phyloP scores from a whole-genome alignment of 92 coral and sea anemone genomes.

The Zoanthus solanderi region DNA sequence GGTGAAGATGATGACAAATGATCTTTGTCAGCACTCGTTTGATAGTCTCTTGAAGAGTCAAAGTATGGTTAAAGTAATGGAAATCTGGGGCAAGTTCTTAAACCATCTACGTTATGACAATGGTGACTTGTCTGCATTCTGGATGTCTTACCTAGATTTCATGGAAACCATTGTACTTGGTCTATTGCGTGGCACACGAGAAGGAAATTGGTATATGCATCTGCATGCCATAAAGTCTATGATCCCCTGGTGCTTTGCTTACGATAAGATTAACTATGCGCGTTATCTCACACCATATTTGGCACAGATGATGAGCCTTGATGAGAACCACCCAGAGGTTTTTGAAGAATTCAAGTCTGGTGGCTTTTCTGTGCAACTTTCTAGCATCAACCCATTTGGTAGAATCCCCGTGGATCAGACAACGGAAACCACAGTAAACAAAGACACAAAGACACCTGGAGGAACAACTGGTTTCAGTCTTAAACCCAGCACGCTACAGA shows the following conservation, averaged over 20 bases:
- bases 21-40: constrained; percentile 28
- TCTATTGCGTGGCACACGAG: constrained; percentile 50
- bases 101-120: constrained; percentile 49
- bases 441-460: constrained; percentile 66
- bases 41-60: constrained; percentile 38
- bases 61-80: constrained; percentile 15
- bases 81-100: constrained; percentile 8
- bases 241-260: constrained; percentile 75
- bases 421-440: constrained; percentile 62
- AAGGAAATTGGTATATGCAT: constrained; percentile 67
- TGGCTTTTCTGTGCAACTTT: constrained; percentile 56
- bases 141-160: constrained; percentile 62
- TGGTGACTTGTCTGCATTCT: constrained; percentile 51
- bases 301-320: constrained; percentile 60
- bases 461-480: constrained; percentile 23
- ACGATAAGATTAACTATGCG: constrained; percentile 65
- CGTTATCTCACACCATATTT: constrained; percentile 49
- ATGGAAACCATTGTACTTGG: constrained; percentile 20
- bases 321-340: constrained; percentile 54
- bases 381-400: constrained; percentile 53
- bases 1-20: constrained; percentile 40
- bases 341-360: constrained; percentile 33
- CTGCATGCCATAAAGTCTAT: constrained; percentile 52
- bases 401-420: constrained; percentile 66
- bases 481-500: constrained; percentile 58